phyloP scores from a whole-genome alignment of 2,888 invertebrate genomes.

The Agrilus mali region DNA sequence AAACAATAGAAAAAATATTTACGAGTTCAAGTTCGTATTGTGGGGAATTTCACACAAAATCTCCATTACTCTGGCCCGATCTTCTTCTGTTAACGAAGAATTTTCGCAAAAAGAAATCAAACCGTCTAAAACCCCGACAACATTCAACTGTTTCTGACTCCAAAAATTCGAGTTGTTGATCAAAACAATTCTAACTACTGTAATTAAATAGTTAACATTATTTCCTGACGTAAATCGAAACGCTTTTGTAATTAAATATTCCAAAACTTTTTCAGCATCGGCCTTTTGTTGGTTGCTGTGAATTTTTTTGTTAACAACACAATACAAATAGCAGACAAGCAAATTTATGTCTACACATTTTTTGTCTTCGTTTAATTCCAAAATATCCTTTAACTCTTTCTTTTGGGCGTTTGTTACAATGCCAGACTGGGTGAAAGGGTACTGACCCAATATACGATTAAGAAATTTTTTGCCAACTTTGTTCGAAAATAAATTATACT shows the following conservation, averaged over 20 bases:
- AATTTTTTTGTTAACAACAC: constrained; percentile 35
- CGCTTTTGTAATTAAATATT: constrained; percentile 38
- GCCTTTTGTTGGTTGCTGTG: constrained; percentile 30
- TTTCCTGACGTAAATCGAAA: background rate
- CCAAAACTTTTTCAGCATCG: constrained; percentile 33
- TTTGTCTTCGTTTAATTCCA: constrained; percentile 29
- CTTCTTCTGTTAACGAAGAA: background rate
- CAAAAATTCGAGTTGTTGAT: constrained; percentile 17
- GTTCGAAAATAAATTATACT: constrained; percentile 33
- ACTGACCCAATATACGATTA: constrained; percentile 42
- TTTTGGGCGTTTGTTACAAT: constrained; percentile 26
- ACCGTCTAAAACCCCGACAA: constrained; percentile 12
- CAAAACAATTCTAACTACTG: constrained; percentile 1
- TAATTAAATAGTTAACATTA: constrained; percentile 2
- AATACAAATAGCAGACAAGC: constrained; percentile 39
- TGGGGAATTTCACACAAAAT: too few relatives aligned
- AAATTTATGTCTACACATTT: constrained; percentile 43
- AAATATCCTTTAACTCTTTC: constrained; percentile 32
- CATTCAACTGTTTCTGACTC: constrained; percentile 16
- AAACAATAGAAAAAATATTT: too few relatives aligned
- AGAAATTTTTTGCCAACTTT: constrained; percentile 42
- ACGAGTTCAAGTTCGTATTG: too few relatives aligned
- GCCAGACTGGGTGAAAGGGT: constrained; percentile 44
- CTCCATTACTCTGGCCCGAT: background rate
- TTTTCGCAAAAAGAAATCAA: constrained; percentile 4